Evolutionary conservation across 2,888 invertebrate species (phyloP).

Genomic region (Spisula subtruncata): DNA sequence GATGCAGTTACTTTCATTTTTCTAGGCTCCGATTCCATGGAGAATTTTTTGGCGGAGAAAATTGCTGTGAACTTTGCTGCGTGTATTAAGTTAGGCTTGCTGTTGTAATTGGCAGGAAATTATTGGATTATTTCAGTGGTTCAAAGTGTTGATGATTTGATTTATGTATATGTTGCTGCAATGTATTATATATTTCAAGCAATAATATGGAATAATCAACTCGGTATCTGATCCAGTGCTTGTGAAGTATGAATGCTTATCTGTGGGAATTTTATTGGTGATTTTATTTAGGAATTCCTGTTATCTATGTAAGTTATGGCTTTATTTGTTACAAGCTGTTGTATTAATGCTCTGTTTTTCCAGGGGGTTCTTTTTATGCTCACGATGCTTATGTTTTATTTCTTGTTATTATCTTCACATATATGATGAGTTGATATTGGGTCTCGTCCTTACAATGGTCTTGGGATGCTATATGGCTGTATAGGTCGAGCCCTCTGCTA

Average conservation of each 20-base stretch:
- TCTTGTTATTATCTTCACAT: too few relatives aligned
- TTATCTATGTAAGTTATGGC: neutral
- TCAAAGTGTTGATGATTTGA: neutral
- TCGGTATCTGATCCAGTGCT: neutral
- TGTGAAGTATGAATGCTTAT: neutral
- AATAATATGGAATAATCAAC: slow-evolving; percentile 2
- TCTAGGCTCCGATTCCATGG: neutral
- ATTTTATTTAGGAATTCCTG: neutral
- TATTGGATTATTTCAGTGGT: neutral
- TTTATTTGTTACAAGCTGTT: neutral
- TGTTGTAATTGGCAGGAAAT: slow-evolving; percentile 6
- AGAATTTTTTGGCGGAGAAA: neutral
- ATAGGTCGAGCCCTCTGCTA: too few relatives aligned
- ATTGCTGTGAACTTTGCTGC: neutral
- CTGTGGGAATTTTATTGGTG: neutral
- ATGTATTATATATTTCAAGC: neutral
- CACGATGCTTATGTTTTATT: too few relatives aligned
- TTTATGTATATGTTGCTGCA: neutral
- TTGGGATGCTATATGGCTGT: too few relatives aligned
- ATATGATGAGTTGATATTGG: too few relatives aligned
- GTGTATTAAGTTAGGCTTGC: neutral
- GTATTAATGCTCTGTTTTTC: neutral
- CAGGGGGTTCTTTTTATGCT: neutral
- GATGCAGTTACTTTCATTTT: neutral
- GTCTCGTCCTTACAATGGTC: too few relatives aligned